Conservation (phyloP, 2,113 vertebrate species). For the Leptobrachium ailaonicum region DNA sequence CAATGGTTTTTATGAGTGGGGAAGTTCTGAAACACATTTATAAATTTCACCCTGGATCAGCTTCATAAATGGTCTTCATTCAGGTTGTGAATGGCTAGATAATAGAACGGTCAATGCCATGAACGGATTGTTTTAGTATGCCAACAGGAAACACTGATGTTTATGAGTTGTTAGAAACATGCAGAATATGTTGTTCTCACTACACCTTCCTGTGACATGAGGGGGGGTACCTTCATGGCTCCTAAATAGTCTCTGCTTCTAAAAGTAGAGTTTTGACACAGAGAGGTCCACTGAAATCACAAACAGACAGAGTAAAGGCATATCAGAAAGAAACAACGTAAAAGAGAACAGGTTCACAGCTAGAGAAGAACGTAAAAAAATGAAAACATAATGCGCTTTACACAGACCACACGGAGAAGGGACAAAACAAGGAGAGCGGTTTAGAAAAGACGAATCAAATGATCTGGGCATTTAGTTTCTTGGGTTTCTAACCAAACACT, state of each 20-base stretch:
- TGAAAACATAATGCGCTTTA: conserved; percentile 54
- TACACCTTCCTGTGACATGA: conserved; percentile 77
- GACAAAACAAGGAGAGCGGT: conserved; percentile 29
- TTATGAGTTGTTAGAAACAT: conserved; percentile 71
- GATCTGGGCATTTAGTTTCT: not conserved
- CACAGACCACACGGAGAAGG: conserved; percentile 38
- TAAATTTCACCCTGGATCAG: conserved; percentile 70
- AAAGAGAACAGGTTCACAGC: conserved; percentile 55
- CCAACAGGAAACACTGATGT: conserved; percentile 56
- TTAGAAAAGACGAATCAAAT: conserved; percentile 9
- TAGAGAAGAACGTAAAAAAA: conserved; percentile 52
- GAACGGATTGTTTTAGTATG: conserved; percentile 59
- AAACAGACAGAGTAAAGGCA: conserved; percentile 82
- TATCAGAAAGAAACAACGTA: conserved; percentile 61
- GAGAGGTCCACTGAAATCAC: conserved; percentile 94
- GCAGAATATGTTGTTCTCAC: conserved; percentile 81
- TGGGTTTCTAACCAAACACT: not conserved
- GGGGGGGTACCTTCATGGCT: conserved; percentile 79
- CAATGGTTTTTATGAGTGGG: not conserved
- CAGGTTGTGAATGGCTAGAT: conserved; percentile 54
- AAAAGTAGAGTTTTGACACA: conserved; percentile 87
- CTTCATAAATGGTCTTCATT: conserved; percentile 55
- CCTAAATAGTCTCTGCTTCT: conserved; percentile 85
- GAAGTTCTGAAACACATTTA: conserved; percentile 1
- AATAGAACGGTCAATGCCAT: conserved; percentile 51